Evolutionary conservation across 2,797 vertebrate species (phyloP), one percentile per base, ranked within the genome.

Genomic region (Tiaroga cobitis): DNA sequence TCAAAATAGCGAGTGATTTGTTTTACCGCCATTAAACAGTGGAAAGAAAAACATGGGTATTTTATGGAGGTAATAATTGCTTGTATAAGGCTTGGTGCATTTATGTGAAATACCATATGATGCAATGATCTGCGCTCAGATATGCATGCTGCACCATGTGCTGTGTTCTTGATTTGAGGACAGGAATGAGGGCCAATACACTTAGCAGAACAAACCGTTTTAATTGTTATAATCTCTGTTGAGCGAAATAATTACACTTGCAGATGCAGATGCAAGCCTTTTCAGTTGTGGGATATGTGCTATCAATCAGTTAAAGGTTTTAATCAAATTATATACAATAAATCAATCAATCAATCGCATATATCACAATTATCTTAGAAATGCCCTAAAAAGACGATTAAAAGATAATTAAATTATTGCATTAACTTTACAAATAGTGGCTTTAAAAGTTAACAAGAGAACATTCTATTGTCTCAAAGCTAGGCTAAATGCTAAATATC

Each of bases 11-110:
- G 46, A 94, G 93, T 94, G 92, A 94, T 94, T 95, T 94, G 89
- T 94, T 94, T 94, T 90, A 94, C 94, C 92, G 91, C 93, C 95
- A 95, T 95, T 95, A 94, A 95, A 94, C 88, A 90, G 91, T 94
- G 94, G 92, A 94, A 92, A 92, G 92, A 93, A 93, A 84, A 88
- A 87, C 88, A 91, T 89, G 88, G 93, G 91, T 91, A 92, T 95
- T 95, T 95, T 95, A 95, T 94, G 92, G 93, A 93, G 92, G 92
- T 92, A 94, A 94, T 95, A 95, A 96, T 94, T 95, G 95, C 94
- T 95, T 93, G 93, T 94, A 49, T 49, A 94, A 95, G 94, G 91
- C 93, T 93, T 82, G 86, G 92, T 88, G 91, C 95, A 94, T 95
- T 95, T 95, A 96, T 86, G 91, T 95, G 94, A 90, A 92, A 93